Evolutionary conservation across 2,888 invertebrate genomes (phyloP), one percentile per base, ranked within the genome.

Genomic region (Diloba caeruleocephala): DNA sequence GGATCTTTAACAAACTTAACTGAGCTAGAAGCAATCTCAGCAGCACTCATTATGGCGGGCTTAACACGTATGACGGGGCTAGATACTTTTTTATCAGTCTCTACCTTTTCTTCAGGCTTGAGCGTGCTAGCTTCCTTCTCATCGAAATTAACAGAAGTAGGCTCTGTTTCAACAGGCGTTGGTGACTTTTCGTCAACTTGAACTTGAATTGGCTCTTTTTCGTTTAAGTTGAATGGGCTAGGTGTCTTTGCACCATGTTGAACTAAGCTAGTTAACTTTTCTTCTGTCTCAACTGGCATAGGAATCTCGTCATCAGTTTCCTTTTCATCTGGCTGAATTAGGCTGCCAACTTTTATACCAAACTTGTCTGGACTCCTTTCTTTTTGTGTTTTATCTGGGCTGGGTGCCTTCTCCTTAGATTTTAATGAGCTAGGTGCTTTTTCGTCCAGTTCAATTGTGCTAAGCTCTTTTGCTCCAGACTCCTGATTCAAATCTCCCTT

Each of bases 201-300:
- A n/a, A n/a, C 26, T 53, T 13, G 7, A 15, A 14, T 6, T 41
- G 52, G 19, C 55, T 66, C 46, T 26, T 65, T 67, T 2, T 59
- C 44, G 2, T 46, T 54, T 0, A 9, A 7, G 10, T 46, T 44
- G 3, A 42, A 23, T 4, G 54, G 37, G 21, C 51, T 59, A 0
- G 45, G 23, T 12, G 26, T 41, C 29, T 57, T 49, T 3, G 42
- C 19, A 28, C 43, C 41, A 19, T 3, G 17, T n/a, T 37, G 6
- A 7, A 7, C 6, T 23, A 10, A 8, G 14, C 5, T 28, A 3
- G 17, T 32, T 15, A 12, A 29, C 25, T 25, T 43, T 7, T 48
- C 56, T 0, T 55, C 31, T 8, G 17, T 3, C 8, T 25, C 29
- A 0, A 33, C 48, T 2, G 39, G 43, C 29, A 25, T 39, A 1